These are phyloP conservation scores for Poeciliopsis retropinna DNA, from an alignment of 2,113 vertebrate species.

Conservation along the genomic window DNA sequence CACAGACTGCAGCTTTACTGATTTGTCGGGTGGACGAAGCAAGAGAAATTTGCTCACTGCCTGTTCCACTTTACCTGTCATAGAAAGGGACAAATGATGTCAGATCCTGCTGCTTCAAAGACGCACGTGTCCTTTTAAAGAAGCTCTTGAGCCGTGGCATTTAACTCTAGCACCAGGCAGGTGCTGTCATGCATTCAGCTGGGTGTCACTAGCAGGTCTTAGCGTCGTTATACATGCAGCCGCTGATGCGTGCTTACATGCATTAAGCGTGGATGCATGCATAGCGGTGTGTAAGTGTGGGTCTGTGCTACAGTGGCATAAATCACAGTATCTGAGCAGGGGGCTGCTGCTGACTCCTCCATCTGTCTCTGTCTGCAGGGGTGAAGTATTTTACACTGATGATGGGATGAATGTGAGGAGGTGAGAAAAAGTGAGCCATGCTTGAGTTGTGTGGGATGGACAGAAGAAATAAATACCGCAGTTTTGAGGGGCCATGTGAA, in stretches of 20 bases:
- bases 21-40: constrained; percentile 52
- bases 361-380: constrained; percentile 77
- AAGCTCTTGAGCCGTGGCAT: constrained; percentile 56
- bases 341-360: constrained; percentile 67
- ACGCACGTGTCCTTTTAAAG: constrained; percentile 61
- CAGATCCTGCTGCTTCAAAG: constrained; percentile 56
- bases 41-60: constrained; percentile 47
- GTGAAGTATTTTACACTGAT: constrained; percentile 73
- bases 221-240: constrained; percentile 56
- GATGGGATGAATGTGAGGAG: constrained; percentile 54
- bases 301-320: constrained; percentile 52
- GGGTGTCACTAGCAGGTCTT: constrained; percentile 42
- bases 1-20: not conserved
- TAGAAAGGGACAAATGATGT: constrained; percentile 66
- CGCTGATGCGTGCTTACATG: constrained; percentile 55
- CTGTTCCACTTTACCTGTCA: constrained; percentile 64
- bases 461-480: constrained; percentile 58
- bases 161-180: constrained; percentile 68
- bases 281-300: constrained; percentile 37
- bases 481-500: constrained; percentile 21
- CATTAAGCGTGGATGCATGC: constrained; percentile 38
- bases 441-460: constrained; percentile 47
- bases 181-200: constrained; percentile 54
- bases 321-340: constrained; percentile 72
- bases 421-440: constrained; percentile 61